phyloP scores from a whole-genome alignment of 2,113 vertebrate genomes.

The Anguilla japonica region DNA sequence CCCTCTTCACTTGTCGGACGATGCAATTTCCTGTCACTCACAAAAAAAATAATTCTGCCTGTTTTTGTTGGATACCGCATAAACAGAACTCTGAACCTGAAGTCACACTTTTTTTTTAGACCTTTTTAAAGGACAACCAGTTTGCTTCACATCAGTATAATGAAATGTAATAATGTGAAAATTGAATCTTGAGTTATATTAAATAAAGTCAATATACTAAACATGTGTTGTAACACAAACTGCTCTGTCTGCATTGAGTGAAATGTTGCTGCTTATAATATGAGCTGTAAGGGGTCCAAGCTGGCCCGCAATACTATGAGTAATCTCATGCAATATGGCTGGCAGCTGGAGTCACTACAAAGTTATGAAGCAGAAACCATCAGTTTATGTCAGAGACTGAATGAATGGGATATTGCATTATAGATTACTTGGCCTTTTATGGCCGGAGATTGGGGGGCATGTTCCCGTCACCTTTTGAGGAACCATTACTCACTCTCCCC shows the following conservation, averaged over 20 bases:
- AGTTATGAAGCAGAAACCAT: background rate
- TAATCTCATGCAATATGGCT: background rate
- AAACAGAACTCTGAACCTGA: conserved; percentile 31
- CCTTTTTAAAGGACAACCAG: background rate
- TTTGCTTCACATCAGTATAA: background rate
- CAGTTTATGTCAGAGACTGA: conserved; percentile 1
- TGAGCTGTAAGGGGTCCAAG: background rate
- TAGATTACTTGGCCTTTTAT: background rate
- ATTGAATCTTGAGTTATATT: background rate
- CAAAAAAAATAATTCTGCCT: conserved; percentile 55
- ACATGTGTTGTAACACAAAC: background rate
- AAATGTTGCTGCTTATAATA: background rate
- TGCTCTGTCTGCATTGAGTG: background rate
- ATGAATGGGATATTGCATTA: background rate
- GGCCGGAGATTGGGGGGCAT: no score
- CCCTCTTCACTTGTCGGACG: conserved; percentile 61
- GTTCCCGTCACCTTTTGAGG: no score
- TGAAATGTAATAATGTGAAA: background rate
- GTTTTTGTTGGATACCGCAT: conserved; percentile 59
- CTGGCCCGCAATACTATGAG: background rate
- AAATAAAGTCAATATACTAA: background rate
- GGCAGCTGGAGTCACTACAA: background rate
- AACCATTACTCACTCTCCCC: no score
- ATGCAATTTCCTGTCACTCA: conserved; percentile 79
- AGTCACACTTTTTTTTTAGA: background rate